Conservation (phyloP, 2,888 invertebrate species). For the Metellina segmentata region DNA sequence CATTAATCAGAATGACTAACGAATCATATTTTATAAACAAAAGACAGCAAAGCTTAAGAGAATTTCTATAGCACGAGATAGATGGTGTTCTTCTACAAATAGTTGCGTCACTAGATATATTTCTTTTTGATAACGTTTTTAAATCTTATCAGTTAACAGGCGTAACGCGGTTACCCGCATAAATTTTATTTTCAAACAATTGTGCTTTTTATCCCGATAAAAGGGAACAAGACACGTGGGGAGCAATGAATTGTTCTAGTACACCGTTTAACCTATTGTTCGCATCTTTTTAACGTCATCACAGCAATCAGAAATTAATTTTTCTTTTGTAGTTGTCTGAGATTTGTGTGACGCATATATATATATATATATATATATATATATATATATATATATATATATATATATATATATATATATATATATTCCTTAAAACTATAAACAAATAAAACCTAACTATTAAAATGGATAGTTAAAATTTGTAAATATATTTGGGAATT, state of each 20-base stretch:
- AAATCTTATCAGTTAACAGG: slow-evolving; percentile 17
- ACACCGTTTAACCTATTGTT: neutral
- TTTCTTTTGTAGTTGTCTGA: neutral
- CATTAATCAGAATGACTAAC: slow-evolving; percentile 31
- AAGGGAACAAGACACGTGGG: neutral
- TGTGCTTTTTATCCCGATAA: neutral
- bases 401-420: no score
- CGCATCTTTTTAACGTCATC: neutral
- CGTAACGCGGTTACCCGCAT: slow-evolving; percentile 28
- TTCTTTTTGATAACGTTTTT: slow-evolving; percentile 36
- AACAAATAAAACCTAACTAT: no score
- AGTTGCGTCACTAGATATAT: slow-evolving; percentile 19
- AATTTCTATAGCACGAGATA: neutral
- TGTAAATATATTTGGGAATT: no score
- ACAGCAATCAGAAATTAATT: neutral
- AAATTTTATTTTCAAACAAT: slow-evolving; percentile 57
- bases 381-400: no score
- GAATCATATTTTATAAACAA: slow-evolving; percentile 1
- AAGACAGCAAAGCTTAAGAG: neutral
- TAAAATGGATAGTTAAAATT: no score
- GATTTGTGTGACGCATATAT: no score
- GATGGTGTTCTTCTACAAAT: neutral
- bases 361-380: no score
- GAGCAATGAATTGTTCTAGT: neutral
- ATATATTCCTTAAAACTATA: no score